Evolutionary conservation across 1,140 invertebrate genomes (phyloP), one percentile per base, ranked within the genome.

Genomic region (Schmidtea mediterranea): DNA sequence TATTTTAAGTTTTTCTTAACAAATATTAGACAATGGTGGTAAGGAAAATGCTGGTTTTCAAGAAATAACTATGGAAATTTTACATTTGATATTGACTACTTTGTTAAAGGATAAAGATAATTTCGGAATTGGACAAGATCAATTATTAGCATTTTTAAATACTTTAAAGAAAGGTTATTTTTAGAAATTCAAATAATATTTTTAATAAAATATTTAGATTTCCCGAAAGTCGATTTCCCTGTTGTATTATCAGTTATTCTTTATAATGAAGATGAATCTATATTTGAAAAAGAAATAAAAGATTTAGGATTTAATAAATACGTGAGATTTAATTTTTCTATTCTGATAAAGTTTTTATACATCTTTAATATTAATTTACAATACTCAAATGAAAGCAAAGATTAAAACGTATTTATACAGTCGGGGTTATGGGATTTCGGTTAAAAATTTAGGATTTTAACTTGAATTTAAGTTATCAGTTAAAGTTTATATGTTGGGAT

Each of bases 221-320:
- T 84, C 71, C 79, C 81, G 24, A 74, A 75, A 52, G 78, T 81
- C 56, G 71, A 77, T 55, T 80, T 82, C 51, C 82, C 82, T 52
- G 76, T 83, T 57, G 75, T 87, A 54, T 66, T 90, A 55, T 76
- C 78, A 56, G 82, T 82, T 60, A 69, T 83, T 39, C 68, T 87
- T 38, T 87, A 86, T 66, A 74, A 77, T 49, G 59, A 66, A 62
- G 73, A 75, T 58, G 72, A 75, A 56, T 32, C 26, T 6, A 32
- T 32, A 10, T 32, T 32, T 3, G 26, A 32, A 32, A 32, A 32
- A 32, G 26, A 32, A 6, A 32, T 10, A 10, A 32, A 32, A 10
- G 26, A 32, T 6, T 10, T 32, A 32, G 26, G 26, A 32, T 32
- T 32, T 32, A 32, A 32, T 32, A 32, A 32, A 32, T 32, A 32